Evolutionary conservation across 2,797 vertebrate genomes (phyloP).

Genomic region (Crax fasciolata): DNA sequence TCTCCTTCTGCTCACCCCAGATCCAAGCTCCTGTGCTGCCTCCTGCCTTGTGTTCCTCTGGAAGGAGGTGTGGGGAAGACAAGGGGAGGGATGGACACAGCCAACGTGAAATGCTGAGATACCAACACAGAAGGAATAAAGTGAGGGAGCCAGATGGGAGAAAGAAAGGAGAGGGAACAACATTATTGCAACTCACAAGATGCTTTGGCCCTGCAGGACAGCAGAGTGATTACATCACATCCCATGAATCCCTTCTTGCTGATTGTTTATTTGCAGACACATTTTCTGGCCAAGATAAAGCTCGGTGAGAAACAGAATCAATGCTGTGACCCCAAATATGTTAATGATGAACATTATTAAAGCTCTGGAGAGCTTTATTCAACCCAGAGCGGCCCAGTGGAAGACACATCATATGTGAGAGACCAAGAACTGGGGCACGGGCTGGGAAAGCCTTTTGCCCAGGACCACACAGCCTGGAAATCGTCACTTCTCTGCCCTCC

Average conservation of each 20-base stretch:
- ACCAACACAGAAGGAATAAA: neutral
- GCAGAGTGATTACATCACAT: neutral
- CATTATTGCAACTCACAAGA: neutral
- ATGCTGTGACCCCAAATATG: neutral
- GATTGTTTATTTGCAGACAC: constrained; percentile 10
- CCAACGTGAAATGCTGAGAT: neutral
- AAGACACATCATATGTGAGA: neutral
- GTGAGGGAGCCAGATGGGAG: neutral
- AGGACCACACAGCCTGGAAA: neutral
- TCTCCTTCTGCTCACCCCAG: neutral
- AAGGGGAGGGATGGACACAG: neutral
- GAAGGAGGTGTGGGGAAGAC: neutral
- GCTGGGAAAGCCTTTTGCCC: neutral
- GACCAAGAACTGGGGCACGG: neutral
- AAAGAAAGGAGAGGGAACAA: neutral
- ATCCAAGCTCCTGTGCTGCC: neutral
- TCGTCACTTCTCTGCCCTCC: neutral
- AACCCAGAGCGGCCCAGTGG: neutral
- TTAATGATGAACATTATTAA: neutral
- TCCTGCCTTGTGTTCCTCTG: neutral
- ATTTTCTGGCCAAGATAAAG: neutral
- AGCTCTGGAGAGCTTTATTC: neutral
- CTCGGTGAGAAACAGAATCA: constrained; percentile 23
- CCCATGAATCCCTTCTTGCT: neutral
- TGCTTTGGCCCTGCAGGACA: neutral